Evolutionary conservation across 2,888 invertebrate species (phyloP).

Genomic region (Sarcophaga subvicina): DNA sequence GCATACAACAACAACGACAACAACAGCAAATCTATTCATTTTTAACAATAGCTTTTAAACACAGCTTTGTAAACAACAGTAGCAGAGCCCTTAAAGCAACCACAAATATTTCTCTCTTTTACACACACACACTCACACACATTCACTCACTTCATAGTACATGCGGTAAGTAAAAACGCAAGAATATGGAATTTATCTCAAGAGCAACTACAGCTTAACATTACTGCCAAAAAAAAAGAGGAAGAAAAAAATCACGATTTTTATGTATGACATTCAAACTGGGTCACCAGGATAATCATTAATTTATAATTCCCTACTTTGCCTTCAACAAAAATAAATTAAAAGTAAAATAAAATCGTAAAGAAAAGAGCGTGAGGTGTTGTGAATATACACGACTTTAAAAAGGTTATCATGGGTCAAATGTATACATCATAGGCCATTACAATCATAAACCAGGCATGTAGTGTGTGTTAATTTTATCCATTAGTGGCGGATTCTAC

Average conservation of each 20-base stretch:
- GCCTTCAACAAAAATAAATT: constrained; percentile 22
- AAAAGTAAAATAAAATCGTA: neutral
- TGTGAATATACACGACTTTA: no score
- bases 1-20: constrained; percentile 40
- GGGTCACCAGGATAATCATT: constrained; percentile 72
- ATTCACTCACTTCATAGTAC: neutral
- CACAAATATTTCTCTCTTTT: neutral
- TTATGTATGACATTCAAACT: constrained; percentile 59
- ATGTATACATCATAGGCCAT: no score
- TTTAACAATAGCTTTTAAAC: constrained; percentile 59
- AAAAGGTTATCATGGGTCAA: no score
- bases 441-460: no score
- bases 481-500: no score
- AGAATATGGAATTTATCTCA: constrained; percentile 32
- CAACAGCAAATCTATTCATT: constrained; percentile 53
- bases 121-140: neutral
- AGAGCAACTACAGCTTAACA: constrained; percentile 39
- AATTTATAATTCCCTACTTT: constrained; percentile 68
- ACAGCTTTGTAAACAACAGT: constrained; percentile 56
- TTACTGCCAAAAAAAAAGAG: constrained; percentile 40
- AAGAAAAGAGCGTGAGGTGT: neutral
- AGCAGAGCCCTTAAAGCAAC: constrained; percentile 25
- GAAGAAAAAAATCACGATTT: neutral
- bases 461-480: no score
- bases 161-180: neutral